These are phyloP conservation scores for Zaprionus camerounensis DNA, from an alignment of 1,140 invertebrate genomes.

Conservation along the genomic window DNA sequence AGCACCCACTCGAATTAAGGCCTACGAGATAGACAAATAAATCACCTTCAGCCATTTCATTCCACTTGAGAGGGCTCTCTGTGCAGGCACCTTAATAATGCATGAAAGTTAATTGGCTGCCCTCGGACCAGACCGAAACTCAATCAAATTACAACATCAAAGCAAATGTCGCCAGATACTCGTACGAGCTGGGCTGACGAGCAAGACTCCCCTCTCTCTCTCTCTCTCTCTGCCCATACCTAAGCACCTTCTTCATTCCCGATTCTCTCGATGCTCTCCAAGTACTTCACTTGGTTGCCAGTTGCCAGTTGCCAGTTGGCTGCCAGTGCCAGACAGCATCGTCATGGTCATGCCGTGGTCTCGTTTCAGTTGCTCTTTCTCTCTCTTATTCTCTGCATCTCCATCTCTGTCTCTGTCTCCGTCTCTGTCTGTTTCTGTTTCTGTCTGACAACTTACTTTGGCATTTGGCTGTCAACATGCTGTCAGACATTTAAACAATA, in stretches of 20 bases:
- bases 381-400: slow-evolving; percentile 8
- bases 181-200: slow-evolving; percentile 7
- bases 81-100: slow-evolving; percentile 15
- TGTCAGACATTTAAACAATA: slow-evolving; percentile 82
- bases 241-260: slow-evolving; percentile 13
- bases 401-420: slow-evolving; percentile 23
- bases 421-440: slow-evolving; percentile 34
- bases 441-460: slow-evolving; percentile 78
- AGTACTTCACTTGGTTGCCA: slow-evolving; percentile 16
- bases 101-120: slow-evolving; percentile 18
- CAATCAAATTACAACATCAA: slow-evolving; percentile 77
- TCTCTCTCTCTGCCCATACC: background rate
- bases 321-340: slow-evolving; percentile 40
- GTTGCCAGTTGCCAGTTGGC: slow-evolving; percentile 30
- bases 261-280: slow-evolving; percentile 8
- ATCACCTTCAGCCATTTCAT: slow-evolving; percentile 4
- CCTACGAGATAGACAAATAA: slow-evolving; percentile 1
- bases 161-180: slow-evolving; percentile 70
- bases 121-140: slow-evolving; percentile 37
- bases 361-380: slow-evolving; percentile 35
- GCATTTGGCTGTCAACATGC: slow-evolving; percentile 81
- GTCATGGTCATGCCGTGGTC: slow-evolving; percentile 46
- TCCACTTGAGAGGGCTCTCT: slow-evolving; percentile 1
- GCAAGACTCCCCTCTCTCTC: background rate
- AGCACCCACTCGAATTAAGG: background rate